These are phyloP conservation scores for Panzeria rudis DNA, from an alignment of 2,888 invertebrate species.

Conservation along the genomic window DNA sequence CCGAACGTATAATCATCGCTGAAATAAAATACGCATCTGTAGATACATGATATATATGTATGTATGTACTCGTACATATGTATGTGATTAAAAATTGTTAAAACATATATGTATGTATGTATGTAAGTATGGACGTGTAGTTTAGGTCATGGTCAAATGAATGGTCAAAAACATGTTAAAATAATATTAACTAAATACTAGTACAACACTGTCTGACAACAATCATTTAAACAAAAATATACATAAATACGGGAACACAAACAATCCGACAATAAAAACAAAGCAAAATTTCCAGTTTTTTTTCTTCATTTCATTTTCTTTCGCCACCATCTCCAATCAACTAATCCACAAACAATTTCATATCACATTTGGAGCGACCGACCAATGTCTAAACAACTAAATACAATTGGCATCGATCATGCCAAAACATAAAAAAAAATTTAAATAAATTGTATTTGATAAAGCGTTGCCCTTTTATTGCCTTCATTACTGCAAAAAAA, in stretches of 20 bases:
- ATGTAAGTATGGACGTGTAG: slow-evolving; percentile 35
- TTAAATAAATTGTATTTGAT: slow-evolving; percentile 37
- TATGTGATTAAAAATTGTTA: no score
- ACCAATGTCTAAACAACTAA: not conserved
- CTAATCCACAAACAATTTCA: not conserved
- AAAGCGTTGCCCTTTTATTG: slow-evolving; percentile 67
- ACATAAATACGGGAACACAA: slow-evolving; percentile 7
- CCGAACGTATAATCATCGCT: slow-evolving; percentile 57
- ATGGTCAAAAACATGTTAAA: slow-evolving; percentile 68
- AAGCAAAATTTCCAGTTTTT: slow-evolving; percentile 62
- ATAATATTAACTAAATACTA: slow-evolving; percentile 36
- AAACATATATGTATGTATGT: not conserved
- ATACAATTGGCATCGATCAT: slow-evolving; percentile 46
- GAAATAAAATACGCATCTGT: not conserved
- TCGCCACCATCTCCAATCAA: slow-evolving; percentile 44
- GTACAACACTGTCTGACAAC: slow-evolving; percentile 20
- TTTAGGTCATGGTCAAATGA: slow-evolving; percentile 72
- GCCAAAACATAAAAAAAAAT: not conserved
- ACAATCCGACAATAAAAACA: slow-evolving; percentile 35
- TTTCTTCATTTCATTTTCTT: slow-evolving; percentile 50
- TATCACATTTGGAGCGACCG: slow-evolving; percentile 6
- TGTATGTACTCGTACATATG: not conserved
- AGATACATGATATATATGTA: not conserved
- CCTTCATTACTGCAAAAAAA: slow-evolving; percentile 26
- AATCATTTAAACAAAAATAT: slow-evolving; percentile 12